Evolutionary conservation across 1,140 invertebrate genomes (phyloP).

Genomic region (Steinernema feltiae): DNA sequence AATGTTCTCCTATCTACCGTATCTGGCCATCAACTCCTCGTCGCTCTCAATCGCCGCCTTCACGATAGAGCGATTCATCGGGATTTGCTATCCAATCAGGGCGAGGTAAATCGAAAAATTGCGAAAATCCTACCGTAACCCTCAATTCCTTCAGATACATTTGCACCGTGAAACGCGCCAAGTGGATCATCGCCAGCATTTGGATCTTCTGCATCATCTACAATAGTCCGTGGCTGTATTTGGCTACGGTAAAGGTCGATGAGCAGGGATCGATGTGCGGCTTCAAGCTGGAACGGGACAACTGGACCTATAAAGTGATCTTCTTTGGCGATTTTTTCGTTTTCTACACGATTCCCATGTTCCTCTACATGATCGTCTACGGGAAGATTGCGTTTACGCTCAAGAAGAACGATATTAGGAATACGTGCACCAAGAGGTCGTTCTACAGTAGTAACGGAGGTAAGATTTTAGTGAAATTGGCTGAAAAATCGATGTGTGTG

Average conservation of each 20-base stretch:
- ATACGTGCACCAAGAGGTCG: neutral
- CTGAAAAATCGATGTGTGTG: no score
- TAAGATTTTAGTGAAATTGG: no score
- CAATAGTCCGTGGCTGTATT: constrained; percentile 57
- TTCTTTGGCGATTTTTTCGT: constrained; percentile 47
- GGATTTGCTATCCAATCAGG: constrained; percentile 65
- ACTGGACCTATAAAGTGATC: constrained; percentile 54
- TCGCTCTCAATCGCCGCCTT: constrained; percentile 68
- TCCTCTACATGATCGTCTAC: constrained; percentile 56
- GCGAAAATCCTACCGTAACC: neutral
- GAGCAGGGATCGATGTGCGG: constrained; percentile 33
- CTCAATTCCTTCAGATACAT: constrained; percentile 47
- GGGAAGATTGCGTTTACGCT: constrained; percentile 59
- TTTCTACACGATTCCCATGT: constrained; percentile 54
- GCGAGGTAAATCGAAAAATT: constrained; percentile 55
- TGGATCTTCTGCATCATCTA: constrained; percentile 56
- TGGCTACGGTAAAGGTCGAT: constrained; percentile 48
- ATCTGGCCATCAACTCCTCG: constrained; percentile 69
- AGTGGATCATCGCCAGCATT: constrained; percentile 53
- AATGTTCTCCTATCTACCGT: constrained; percentile 66
- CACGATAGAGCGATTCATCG: constrained; percentile 66
- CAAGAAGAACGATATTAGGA: constrained; percentile 55
- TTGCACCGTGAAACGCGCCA: constrained; percentile 56
- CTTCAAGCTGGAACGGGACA: constrained; percentile 47
- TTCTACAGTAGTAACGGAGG: neutral